Evolutionary conservation across 2,888 invertebrate species (phyloP), one percentile per base, ranked within the genome.

Genomic region (Cryptocheilus praepositus): DNA sequence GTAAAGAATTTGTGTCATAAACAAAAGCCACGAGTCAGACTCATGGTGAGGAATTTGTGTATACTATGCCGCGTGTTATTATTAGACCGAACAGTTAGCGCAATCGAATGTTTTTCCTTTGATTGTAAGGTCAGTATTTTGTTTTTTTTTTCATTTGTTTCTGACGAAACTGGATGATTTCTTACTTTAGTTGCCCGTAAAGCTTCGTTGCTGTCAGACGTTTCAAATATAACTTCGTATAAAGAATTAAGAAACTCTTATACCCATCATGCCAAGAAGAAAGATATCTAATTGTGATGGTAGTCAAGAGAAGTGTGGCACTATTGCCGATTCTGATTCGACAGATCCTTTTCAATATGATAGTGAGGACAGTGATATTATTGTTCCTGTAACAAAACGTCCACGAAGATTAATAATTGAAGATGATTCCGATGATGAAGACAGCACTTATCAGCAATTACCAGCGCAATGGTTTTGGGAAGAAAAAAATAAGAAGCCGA

Each of bases 401-500:
- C 25, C 51, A 55, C 59, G 52, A 59, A 58, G 57, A 61, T 61
- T 61, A 56, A 53, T 25, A 25, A 49, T 67, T 61, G 57, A 67
- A 51, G 57, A 61, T 61, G 52, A 36, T 44, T 56, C 61, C 51
- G 67, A 67, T 56, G 67, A 67, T 22, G 67, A 67, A 64, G 64
- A 64, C 59, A 58, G 59, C 59, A 64, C 18, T 53, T 45, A 64
- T 56, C 51, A 61, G 49, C 61, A 57, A 61, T 25, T 25, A 25
- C 25, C 25, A 5, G 25, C 2, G 25, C 25, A 25, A 25, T 67
- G 51, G 57, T 18, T 67, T 61, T 61, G 66, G 61, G 25, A 60
- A 53, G 55, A 54, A 60, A 53, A 45, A 60, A 65, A 21, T 11
- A 21, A 52, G 3, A 22, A 11, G 5, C 19, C 19, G 3, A 22